Evolutionary conservation across 2,797 vertebrate genomes (phyloP), one percentile per base, ranked within the genome.

Genomic region (Glossophaga mutica): DNA sequence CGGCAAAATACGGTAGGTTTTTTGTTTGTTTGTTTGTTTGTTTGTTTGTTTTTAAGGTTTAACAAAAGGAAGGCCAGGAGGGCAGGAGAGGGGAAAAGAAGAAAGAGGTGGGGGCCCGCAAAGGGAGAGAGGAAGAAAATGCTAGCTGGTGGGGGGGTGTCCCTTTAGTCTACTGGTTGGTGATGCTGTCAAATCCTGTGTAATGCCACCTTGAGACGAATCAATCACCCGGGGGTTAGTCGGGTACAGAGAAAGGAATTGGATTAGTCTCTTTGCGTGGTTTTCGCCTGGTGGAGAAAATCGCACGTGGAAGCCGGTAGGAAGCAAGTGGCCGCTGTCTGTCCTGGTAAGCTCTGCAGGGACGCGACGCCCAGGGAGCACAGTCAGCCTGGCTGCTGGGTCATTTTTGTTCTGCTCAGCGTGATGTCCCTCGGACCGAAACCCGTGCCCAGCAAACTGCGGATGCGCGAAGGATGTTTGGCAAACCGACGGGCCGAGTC

Each of bases 351-450:
- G 3, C 2, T 37, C 48, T 52, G 76, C 19, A 9, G 12, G 68
- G 57, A 55, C 67, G 48, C 37, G 14, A 85, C 7, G 6, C 1
- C 1, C 2, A 48, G 5, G 3, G 34, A 14, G 50, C 37, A 26
- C 18, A 6, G n/a, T 37, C 67, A 32, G 42, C 67, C 2, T 16
- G 84, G 8, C 22, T 16, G 0, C 39, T 6, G 12, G 37, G 8
- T 16, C 15, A 0, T 22, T 6, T 4, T 24, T 1, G 0, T 6
- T 6, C n/a, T 11, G 48, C 7, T 37, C 37, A 4, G 4, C 24
- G 24, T 11, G 10, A 59, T 2, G 15, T 16, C 3, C 6, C 73
- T 22, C 0, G 3, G 3, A 32, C 26, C 2, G 12, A 4, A n/a
- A 6, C 0, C 1, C 48, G 16, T 3, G 42, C 26, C 70, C 14